Conservation (phyloP, 2,888 invertebrate genomes). For the Aethes cnicana region DNA sequence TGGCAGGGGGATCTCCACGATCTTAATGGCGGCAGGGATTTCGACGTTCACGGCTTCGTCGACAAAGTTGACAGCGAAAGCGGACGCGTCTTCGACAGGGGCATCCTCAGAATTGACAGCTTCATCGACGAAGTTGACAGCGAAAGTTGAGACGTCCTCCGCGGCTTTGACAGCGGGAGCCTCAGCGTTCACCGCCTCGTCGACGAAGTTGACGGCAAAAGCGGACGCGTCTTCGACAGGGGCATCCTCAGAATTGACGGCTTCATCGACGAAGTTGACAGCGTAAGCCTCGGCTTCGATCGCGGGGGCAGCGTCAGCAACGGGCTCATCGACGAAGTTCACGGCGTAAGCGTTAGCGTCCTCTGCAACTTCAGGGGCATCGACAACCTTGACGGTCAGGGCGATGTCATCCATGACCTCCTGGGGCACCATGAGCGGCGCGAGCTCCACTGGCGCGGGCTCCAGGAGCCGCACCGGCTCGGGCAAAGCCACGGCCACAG, state of each 20-base stretch:
- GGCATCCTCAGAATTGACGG: conserved; percentile 18
- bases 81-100: conserved; percentile 16
- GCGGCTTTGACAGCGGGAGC: conserved; percentile 19
- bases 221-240: conserved; percentile 18
- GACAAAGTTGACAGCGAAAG: background rate
- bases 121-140: conserved; percentile 32
- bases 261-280: conserved; percentile 31
- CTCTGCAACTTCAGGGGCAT: conserved; percentile 8
- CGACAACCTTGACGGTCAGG: conserved; percentile 14
- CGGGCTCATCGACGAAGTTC: conserved; percentile 17
- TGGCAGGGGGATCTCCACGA: conserved; percentile 5
- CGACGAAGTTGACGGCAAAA: background rate
- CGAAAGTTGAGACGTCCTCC: conserved; percentile 1
- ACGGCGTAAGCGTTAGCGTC: conserved; percentile 3
- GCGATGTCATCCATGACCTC: conserved; percentile 34
- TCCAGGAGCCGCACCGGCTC: conserved; percentile 30
- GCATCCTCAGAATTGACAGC: conserved; percentile 19
- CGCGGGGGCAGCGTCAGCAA: conserved; percentile 8
- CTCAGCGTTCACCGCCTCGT: background rate
- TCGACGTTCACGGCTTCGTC: conserved; percentile 14
- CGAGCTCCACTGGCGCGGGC: conserved; percentile 31
- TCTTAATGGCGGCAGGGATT: background rate
- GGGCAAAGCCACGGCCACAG: conserved; percentile 50
- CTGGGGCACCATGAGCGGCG: conserved; percentile 36
- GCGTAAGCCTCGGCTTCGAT: conserved; percentile 3